phyloP scores from a whole-genome alignment of 2,888 invertebrate species.

The Epirrita christyi region DNA sequence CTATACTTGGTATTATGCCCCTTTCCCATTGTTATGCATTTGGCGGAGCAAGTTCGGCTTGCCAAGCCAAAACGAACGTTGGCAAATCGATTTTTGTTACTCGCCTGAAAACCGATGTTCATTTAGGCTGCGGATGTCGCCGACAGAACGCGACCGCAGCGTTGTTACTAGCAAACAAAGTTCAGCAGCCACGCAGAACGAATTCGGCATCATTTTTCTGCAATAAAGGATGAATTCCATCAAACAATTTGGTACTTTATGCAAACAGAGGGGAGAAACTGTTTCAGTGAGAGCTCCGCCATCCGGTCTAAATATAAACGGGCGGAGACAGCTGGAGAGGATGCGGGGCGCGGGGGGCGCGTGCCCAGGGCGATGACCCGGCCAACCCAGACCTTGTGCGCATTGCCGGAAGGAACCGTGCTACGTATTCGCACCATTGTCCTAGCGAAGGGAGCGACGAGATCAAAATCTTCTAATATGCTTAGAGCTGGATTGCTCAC shows the following conservation, averaged over 20 bases:
- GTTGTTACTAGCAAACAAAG: constrained; percentile 19
- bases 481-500: background rate
- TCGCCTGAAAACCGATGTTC: constrained; percentile 23
- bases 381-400: constrained; percentile 74
- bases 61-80: constrained; percentile 7
- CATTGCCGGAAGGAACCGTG: constrained; percentile 62
- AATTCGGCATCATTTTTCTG: constrained; percentile 45
- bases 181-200: constrained; percentile 31
- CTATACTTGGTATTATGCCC: constrained; percentile 50
- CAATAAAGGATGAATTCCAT: constrained; percentile 54
- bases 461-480: background rate
- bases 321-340: constrained; percentile 67
- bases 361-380: constrained; percentile 67
- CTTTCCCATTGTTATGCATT: constrained; percentile 14
- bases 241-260: constrained; percentile 62
- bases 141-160: constrained; percentile 13
- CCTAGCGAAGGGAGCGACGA: constrained; percentile 23
- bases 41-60: constrained; percentile 3
- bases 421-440: constrained; percentile 58
- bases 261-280: constrained; percentile 74
- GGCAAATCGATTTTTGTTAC: constrained; percentile 20
- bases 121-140: constrained; percentile 13
- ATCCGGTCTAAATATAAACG: constrained; percentile 79
- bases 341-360: constrained; percentile 39
- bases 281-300: constrained; percentile 72